Evolutionary conservation across 2,113 vertebrate species (phyloP), one percentile per base, ranked within the genome.

Genomic region (Aythya baeri): DNA sequence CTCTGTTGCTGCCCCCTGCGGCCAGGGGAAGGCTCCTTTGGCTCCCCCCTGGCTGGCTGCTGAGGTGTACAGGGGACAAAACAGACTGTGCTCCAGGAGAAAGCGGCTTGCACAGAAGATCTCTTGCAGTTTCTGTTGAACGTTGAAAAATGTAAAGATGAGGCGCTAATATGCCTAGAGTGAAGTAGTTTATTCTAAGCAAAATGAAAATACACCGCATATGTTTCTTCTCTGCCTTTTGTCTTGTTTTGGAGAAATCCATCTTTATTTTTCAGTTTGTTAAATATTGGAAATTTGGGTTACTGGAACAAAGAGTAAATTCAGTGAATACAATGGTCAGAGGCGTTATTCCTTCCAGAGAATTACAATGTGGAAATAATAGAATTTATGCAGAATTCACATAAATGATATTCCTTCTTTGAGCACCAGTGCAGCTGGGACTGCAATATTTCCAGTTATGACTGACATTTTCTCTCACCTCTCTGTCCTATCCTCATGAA

Each of bases 401-500:
- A 41, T 79, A 83, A 95, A 87, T 50, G 10, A 32, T 68, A 70
- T 74, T 94, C 72, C 70, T 86, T 73, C 23, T 12, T 94, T 94
- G 83, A 75, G 83, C 23, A 66, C 8, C 68, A 52, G 55, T 36
- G 52, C 87, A 91, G 46, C 76, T 81, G 61, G 86, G 84, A 92
- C 38, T 65, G 74, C 38, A 57, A 8, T 63, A 38, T 71, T 93
- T 70, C 72, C 74, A 52, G 70, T 26, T 66, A 61, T 95, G 97
- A 97, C 68, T 96, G 97, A 92, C 55, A 0, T 57, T 31, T 96
- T 78, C 59, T 43, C 68, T 97, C 94, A 96, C 96, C 95, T 96
- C 83, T 83, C 80, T 96, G 92, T 96, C 90, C 95, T 95, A 88
- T 98, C 79, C 83, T 96, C 91, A 75, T 97, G 97, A 95, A 97